These are phyloP conservation scores for Leptopterna dolabrata DNA, from an alignment of 2,888 invertebrate species.

Conservation along the genomic window DNA sequence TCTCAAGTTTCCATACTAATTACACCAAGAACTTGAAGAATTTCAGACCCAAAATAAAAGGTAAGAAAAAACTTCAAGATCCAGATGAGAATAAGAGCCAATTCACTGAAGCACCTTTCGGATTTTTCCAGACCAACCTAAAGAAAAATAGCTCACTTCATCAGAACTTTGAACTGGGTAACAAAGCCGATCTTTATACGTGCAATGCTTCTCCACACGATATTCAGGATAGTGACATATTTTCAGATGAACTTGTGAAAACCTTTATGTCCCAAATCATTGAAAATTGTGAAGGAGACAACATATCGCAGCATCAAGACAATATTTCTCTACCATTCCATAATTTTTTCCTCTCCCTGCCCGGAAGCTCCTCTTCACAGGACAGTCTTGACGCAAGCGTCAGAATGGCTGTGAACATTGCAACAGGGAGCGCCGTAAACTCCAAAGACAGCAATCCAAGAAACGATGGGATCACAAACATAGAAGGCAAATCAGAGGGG, in stretches of 20 bases:
- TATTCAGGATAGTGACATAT: neutral
- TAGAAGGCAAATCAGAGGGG: neutral
- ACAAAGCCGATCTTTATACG: neutral
- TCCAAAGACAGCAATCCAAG: neutral
- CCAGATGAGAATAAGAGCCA: neutral
- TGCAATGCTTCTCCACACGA: neutral
- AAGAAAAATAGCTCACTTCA: neutral
- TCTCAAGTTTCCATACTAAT: neutral
- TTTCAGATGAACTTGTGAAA: neutral
- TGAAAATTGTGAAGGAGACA: neutral
- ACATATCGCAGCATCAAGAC: neutral
- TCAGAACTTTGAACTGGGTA: neutral
- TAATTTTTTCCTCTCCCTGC: neutral
- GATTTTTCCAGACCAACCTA: neutral
- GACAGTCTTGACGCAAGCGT: neutral
- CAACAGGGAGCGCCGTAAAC: neutral
- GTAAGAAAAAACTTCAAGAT: neutral
- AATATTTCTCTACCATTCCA: neutral
- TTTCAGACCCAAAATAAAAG: neutral
- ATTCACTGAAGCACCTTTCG: neutral
- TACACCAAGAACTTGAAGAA: neutral
- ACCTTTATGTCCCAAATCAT: neutral
- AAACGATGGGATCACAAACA: neutral
- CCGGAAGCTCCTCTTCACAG: neutral
- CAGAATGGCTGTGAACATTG: neutral